Evolutionary conservation across 2,888 invertebrate genomes (phyloP), one percentile per base, ranked within the genome.

Genomic region (Cryptophagus acutangulus): DNA sequence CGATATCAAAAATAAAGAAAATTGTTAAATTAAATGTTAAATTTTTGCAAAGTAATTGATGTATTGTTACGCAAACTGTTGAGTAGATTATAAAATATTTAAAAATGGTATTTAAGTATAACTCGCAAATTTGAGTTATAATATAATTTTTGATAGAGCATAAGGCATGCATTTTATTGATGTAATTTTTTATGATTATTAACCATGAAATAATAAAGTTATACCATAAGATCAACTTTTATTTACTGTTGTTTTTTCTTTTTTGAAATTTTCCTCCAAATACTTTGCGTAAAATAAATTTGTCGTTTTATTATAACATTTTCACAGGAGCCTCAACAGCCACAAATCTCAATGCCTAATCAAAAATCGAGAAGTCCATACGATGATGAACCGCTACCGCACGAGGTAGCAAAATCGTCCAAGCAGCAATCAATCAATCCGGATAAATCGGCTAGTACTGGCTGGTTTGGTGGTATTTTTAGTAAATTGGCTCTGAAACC

Each of bases 381-480:
- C 40, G 59, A 63, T 38, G 65, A 63, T 40, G 59, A 57, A 14
- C 57, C 55, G 12, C 40, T 41, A 16, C 45, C 43, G 44, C 15
- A 31, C 15, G 34, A 34, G 3, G 59, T 62, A 36, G 55, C 62
- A 35, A 17, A 41, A 2, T 14, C 12, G 35, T 14, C 48, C 2
- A 58, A 60, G 46, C 39, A 52, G 3, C 46, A 51, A 29, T 40
- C 52, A 8, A 40, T 49, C 2, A 38, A 45, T 2, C 46, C 43
- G 35, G 57, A 53, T 14, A 58, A 58, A 39, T 50, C 52, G 17
- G 58, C 63, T 29, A 61, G 59, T 16, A 63, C 67, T 8, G 83
- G 88, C 40, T 91, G 92, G 88, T 84, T 93, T 61, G 89, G 89
- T 46, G 89, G 90, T 36, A 76, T 92, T 57, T 87, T 88, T 73